A percentile compares a stretch with the other conserved stretches of the same genome.
These are phyloP conservation scores for Muscicapa striata DNA, from an alignment of 2,797 vertebrate species.

Conservation along the genomic window DNA sequence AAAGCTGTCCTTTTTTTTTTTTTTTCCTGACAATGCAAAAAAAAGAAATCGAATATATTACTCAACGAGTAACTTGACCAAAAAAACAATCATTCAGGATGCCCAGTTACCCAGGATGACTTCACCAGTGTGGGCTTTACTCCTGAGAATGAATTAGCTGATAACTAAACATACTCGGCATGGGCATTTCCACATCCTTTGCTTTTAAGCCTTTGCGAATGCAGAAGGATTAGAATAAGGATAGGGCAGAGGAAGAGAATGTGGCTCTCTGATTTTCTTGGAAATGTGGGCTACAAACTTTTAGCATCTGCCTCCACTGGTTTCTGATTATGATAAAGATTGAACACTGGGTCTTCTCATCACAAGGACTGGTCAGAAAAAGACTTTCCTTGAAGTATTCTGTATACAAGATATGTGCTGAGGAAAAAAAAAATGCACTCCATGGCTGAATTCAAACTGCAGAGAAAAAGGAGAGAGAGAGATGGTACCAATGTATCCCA, in stretches of 20 bases:
- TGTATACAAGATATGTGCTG: neutral
- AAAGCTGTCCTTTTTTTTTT: neutral
- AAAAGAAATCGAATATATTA: neutral
- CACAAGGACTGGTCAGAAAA: neutral
- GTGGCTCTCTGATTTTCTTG: neutral
- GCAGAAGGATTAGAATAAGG: neutral
- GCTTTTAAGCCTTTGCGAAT: neutral
- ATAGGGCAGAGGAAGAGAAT: neutral
- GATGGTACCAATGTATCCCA: neutral
- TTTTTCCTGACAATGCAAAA: neutral
- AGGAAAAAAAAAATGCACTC: neutral
- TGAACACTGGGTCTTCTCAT: neutral
- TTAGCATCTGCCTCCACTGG: neutral
- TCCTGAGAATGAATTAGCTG: slow-evolving; percentile 2
- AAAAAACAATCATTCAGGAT: neutral
- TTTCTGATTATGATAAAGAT: neutral
- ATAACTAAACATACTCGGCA: neutral
- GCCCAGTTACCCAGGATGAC: neutral
- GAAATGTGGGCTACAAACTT: neutral
- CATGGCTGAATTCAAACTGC: neutral
- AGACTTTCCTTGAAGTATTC: neutral
- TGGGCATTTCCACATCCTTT: neutral
- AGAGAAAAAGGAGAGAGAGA: neutral
- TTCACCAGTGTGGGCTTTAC: slow-evolving; percentile 4
- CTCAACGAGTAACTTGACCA: neutral